Base-by-base conservation (phyloP, 2,113 vertebrate species). In the Psilopsiagon aurifrons region DNA sequence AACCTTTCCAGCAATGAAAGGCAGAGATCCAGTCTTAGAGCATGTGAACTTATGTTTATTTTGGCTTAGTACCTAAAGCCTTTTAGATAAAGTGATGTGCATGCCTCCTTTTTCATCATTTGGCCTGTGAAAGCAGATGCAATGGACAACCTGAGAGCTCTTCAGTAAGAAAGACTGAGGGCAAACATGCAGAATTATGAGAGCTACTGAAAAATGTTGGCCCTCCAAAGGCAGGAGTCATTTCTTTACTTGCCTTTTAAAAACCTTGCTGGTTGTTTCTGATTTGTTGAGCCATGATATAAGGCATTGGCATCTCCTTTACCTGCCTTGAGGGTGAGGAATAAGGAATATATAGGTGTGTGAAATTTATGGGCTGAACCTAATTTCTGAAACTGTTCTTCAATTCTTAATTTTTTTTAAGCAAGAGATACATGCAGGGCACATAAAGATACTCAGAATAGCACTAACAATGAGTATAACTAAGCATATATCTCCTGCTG, bases 401-500 rank as follows among this genome's bases (percentile, higher is more conserved):
- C 3, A 86, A 33, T 79, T 88, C 55, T 77, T 33, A 66, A 14
- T 55, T 60, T 0, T 37, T 37, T 64, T 84, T 91, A 92, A 91
- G 51, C 15, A 67, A 59, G 76, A 88, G 66, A 43, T 41, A 78
- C 76, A 83, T 83, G 80, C 76, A 94, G 82, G 64, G 76, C 84
- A 83, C 67, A 84, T 78, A 90, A 83, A 96, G 94, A 93, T 37
- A 76, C 73, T 96, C 90, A 95, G 94, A 96, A 81, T 41, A 94
- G 76, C 60, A 37, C 52, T 94, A 95, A 88, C 73, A 91, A 91
- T 90, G 92, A 90, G 68, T 90, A 91, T 92, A 97, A 87, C 59
- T 74, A 76, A 92, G 51, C 49, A 90, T 79, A 78, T 84, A 94
- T 60, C n/a, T 85, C 73, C 92, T 95, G 86, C 88, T 95, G 95